Evolutionary conservation across 2,888 invertebrate genomes (phyloP).

Genomic region (Crocallis elinguaria): DNA sequence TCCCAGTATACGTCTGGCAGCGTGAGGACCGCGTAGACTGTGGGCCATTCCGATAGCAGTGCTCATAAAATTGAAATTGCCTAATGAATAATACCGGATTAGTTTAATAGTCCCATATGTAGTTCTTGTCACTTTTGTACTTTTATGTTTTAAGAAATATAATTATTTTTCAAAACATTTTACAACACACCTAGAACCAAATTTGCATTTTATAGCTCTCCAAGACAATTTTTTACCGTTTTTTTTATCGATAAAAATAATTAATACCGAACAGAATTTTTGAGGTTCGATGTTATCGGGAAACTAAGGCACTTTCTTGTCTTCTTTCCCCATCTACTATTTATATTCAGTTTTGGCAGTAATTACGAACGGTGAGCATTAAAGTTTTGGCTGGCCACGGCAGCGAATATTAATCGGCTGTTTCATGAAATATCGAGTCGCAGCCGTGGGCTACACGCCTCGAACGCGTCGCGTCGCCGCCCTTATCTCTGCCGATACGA

Average conservation of each 20-base stretch:
- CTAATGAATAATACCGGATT: slow-evolving; percentile 66
- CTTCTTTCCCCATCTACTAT: slow-evolving; percentile 41
- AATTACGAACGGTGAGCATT: slow-evolving; percentile 78
- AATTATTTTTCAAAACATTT: slow-evolving; percentile 24
- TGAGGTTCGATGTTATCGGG: slow-evolving; percentile 24
- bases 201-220: slow-evolving; percentile 23
- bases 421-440: slow-evolving; percentile 80
- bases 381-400: slow-evolving; percentile 70
- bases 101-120: slow-evolving; percentile 54
- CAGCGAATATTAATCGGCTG: slow-evolving; percentile 80
- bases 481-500: slow-evolving; percentile 79
- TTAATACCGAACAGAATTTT: slow-evolving; percentile 13
- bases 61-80: slow-evolving; percentile 60
- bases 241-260: slow-evolving; percentile 16
- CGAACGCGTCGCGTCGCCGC: slow-evolving; percentile 72
- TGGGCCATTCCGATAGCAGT: slow-evolving; percentile 46
- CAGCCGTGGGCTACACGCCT: slow-evolving; percentile 78
- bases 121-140: slow-evolving; percentile 50
- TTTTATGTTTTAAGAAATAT: slow-evolving; percentile 26
- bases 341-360: slow-evolving; percentile 64
- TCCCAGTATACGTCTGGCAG: slow-evolving; percentile 47
- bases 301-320: slow-evolving; percentile 31
- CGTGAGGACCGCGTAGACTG: slow-evolving; percentile 45
- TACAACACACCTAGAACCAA: slow-evolving; percentile 20
- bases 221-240: slow-evolving; percentile 15